A percentile compares a stretch with the other conserved stretches of the same genome.
Evolutionary conservation across 2,113 vertebrate species (phyloP).

Genomic region (Dromiciops gliroides): DNA sequence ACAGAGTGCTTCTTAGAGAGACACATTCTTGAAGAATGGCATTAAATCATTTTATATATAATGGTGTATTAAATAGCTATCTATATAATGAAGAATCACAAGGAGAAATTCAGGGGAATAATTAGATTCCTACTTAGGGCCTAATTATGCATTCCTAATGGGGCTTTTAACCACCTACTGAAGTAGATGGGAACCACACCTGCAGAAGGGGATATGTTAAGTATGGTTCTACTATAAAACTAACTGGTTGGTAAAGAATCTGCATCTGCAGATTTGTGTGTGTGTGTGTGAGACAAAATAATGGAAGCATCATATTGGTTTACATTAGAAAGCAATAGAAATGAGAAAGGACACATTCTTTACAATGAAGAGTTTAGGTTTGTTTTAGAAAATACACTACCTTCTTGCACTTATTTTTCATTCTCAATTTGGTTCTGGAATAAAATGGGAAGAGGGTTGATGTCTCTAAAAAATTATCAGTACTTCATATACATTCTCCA

Average conservation of each 20-base stretch:
- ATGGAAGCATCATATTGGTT: neutral
- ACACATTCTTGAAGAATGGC: neutral
- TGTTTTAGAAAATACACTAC: neutral
- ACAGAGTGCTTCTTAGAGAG: neutral
- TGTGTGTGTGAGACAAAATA: too few species aligned
- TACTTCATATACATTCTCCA: neutral
- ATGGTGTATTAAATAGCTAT: slow-evolving; percentile 24
- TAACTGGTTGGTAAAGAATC: neutral
- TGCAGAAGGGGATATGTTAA: neutral
- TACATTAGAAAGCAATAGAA: neutral
- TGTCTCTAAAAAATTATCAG: neutral
- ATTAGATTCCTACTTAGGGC: slow-evolving; percentile 17
- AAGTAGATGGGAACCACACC: neutral
- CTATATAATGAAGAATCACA: slow-evolving; percentile 7
- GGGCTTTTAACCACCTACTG: slow-evolving; percentile 25
- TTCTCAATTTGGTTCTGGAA: neutral
- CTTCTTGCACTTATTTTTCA: neutral
- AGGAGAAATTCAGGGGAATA: slow-evolving; percentile 11
- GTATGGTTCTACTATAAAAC: neutral
- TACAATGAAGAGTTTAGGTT: neutral
- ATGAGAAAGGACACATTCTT: neutral
- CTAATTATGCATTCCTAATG: slow-evolving; percentile 31
- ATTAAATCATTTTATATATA: neutral
- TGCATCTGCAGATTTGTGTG: neutral
- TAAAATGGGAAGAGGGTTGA: neutral